Percentiles rank a stretch among this genome's conserved stretches.
These are phyloP conservation scores for Drusus annulatus DNA, from an alignment of 1,140 invertebrate genomes.

Conservation along the genomic window DNA sequence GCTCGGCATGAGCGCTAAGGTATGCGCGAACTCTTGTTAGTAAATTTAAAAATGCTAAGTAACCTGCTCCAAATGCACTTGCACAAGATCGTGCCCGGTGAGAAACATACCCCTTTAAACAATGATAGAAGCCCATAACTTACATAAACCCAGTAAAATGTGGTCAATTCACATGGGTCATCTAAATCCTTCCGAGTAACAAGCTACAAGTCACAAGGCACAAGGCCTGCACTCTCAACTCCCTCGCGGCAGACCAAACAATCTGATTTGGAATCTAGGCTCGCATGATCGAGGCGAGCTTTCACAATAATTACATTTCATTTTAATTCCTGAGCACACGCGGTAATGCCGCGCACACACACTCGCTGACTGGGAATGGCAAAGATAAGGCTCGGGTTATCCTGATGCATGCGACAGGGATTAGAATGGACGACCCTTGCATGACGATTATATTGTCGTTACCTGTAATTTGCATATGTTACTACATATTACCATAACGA, in stretches of 20 bases:
- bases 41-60: too few species aligned
- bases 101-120: too few species aligned
- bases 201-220: too few species aligned
- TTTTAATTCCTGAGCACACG: slow-evolving; percentile 49
- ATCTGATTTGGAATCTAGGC: slow-evolving; percentile 59
- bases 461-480: slow-evolving; percentile 49
- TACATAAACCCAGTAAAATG: too few species aligned
- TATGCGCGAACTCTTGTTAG: too few species aligned
- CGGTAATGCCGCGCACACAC: not conserved
- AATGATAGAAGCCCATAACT: not conserved
- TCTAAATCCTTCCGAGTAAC: too few species aligned
- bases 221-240: slow-evolving; percentile 7
- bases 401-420: slow-evolving; percentile 41
- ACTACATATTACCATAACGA: slow-evolving; percentile 37
- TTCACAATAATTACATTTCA: slow-evolving; percentile 60
- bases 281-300: slow-evolving; percentile 57
- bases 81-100: too few species aligned
- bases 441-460: slow-evolving; percentile 43
- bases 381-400: slow-evolving; percentile 47
- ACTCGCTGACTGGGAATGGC: slow-evolving; percentile 37
- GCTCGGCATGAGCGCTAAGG: too few species aligned
- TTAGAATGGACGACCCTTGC: slow-evolving; percentile 30
- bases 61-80: too few species aligned
- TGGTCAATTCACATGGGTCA: too few species aligned
- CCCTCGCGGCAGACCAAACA: slow-evolving; percentile 45